Conservation (phyloP, 2,797 vertebrate species). For the Monodelphis domestica region DNA sequence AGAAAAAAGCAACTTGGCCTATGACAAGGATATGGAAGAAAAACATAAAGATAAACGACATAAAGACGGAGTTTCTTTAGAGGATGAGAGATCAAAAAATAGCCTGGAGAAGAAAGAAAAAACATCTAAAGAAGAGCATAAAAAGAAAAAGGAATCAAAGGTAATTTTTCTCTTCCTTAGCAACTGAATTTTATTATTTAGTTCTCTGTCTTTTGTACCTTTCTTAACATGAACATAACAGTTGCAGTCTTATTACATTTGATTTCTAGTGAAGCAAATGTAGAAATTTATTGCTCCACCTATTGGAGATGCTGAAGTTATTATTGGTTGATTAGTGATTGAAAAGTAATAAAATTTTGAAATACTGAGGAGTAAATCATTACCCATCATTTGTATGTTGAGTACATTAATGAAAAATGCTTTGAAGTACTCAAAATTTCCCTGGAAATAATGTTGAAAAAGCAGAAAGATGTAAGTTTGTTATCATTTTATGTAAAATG, state of each 20-base stretch:
- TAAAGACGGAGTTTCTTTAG: constrained; percentile 56
- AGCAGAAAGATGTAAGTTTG: not conserved
- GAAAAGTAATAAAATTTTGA: not conserved
- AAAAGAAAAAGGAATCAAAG: constrained; percentile 60
- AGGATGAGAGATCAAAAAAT: constrained; percentile 51
- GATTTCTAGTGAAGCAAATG: not conserved
- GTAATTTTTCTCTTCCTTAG: constrained; percentile 62
- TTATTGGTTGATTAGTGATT: rapidly evolving
- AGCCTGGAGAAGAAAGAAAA: constrained; percentile 60
- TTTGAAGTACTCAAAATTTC: constrained; percentile 28
- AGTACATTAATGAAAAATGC: not conserved
- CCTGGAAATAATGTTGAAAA: constrained; percentile 37
- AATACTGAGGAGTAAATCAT: not conserved
- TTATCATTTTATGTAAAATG: not conserved
- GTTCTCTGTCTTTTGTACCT: not conserved
- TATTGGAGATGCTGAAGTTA: not conserved
- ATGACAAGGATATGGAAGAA: constrained; percentile 69
- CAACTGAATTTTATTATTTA: not conserved
- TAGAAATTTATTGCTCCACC: not conserved
- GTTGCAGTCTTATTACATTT: rapidly evolving
- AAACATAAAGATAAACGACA: constrained; percentile 61
- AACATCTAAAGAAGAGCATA: constrained; percentile 63
- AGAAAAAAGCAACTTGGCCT: constrained; percentile 58
- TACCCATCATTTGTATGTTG: not conserved
- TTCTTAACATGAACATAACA: rapidly evolving